A percentile compares a stretch with the other conserved stretches of the same genome.
These are phyloP conservation scores for Cyclargus thomasi DNA, from an alignment of 1,140 invertebrate species.

Conservation along the genomic window DNA sequence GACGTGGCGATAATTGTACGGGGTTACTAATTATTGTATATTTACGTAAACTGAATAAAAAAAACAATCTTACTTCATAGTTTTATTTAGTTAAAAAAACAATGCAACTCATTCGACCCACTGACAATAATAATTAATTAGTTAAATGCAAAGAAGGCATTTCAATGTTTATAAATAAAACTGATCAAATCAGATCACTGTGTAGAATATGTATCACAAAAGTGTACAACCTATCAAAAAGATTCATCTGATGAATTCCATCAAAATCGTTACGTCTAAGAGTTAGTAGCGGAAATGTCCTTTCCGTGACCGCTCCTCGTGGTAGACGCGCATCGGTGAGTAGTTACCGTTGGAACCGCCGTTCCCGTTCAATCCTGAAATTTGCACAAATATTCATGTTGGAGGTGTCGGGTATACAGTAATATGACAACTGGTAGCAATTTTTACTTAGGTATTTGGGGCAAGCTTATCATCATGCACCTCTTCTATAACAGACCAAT, in stretches of 20 bases:
- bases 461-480: too few relatives aligned
- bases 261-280: slow-evolving; percentile 16
- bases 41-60: slow-evolving; percentile 8
- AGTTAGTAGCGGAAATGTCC: slow-evolving; percentile 85
- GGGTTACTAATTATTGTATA: slow-evolving; percentile 5
- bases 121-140: background rate
- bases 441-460: too few relatives aligned
- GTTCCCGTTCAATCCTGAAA: slow-evolving; percentile 80
- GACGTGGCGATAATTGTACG: background rate
- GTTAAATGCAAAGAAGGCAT: slow-evolving; percentile 29
- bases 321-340: slow-evolving; percentile 84
- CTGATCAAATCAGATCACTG: slow-evolving; percentile 45
- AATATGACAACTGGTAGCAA: too few relatives aligned
- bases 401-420: too few relatives aligned
- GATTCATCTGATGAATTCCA: slow-evolving; percentile 19
- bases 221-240: slow-evolving; percentile 41
- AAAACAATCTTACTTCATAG: background rate
- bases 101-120: slow-evolving; percentile 14
- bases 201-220: slow-evolving; percentile 58
- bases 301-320: slow-evolving; percentile 84
- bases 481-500: too few relatives aligned
- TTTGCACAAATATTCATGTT: background rate
- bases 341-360: slow-evolving; percentile 78
- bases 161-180: slow-evolving; percentile 33
- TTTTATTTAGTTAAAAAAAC: slow-evolving; percentile 24